phyloP scores from a whole-genome alignment of 1,140 invertebrate species.

The Chymomyza costata region DNA sequence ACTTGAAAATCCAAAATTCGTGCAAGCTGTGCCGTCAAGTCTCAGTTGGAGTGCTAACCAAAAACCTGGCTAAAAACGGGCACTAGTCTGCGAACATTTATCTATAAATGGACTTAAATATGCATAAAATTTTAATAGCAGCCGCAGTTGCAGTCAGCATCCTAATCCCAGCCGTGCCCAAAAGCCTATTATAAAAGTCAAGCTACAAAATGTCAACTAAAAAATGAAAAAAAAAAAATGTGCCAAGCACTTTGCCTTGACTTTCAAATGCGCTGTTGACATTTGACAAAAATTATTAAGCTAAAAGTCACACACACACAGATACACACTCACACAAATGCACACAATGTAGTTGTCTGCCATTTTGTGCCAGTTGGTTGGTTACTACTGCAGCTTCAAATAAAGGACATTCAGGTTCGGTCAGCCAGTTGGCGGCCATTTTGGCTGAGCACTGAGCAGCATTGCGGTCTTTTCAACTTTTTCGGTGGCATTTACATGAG shows the following conservation, averaged over 20 bases:
- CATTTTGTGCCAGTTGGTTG: not conserved
- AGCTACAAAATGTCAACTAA: constrained; percentile 37
- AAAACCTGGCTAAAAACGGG: not conserved
- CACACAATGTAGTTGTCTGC: not conserved
- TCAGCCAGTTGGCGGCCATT: constrained; percentile 5
- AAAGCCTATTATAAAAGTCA: constrained; percentile 23
- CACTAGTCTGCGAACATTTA: not conserved
- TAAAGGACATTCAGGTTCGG: not conserved
- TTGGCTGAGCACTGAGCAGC: too few species aligned
- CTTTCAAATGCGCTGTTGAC: constrained; percentile 36
- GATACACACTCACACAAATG: not conserved
- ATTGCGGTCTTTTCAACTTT: constrained; percentile 50
- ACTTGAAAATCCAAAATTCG: constrained; percentile 8
- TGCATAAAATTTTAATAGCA: constrained; percentile 62
- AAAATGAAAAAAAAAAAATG: not conserved
- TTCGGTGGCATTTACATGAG: constrained; percentile 42
- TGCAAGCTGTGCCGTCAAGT: constrained; percentile 4
- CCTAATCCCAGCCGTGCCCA: not conserved
- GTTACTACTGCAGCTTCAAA: not conserved
- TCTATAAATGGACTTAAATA: constrained; percentile 54
- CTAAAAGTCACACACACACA: constrained; percentile 38
- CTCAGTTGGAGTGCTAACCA: not conserved
- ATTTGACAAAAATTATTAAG: constrained; percentile 40
- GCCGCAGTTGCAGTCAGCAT: constrained; percentile 3
- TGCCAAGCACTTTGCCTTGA: constrained; percentile 55